phyloP scores from a whole-genome alignment of 1,140 invertebrate genomes.

The Adelges cooleyi region DNA sequence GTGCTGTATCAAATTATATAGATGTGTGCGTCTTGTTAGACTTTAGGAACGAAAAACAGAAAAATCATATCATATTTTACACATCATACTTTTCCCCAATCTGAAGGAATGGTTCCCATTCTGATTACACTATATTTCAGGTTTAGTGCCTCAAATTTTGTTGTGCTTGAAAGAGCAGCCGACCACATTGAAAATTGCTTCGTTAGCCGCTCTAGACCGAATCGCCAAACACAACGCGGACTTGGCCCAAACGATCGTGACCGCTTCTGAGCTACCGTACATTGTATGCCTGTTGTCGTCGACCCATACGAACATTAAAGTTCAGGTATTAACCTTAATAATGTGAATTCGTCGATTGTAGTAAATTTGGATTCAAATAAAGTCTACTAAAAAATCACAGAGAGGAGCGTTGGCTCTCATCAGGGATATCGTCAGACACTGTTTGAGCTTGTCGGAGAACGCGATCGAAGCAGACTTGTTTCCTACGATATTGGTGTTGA shows the following conservation, averaged over 20 bases:
- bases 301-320: conserved; percentile 60
- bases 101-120: too few relatives aligned
- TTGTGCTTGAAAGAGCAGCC: conserved; percentile 57
- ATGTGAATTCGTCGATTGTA: too few relatives aligned
- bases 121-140: too few relatives aligned
- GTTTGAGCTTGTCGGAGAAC: conserved; percentile 56
- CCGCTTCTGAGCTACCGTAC: conserved; percentile 58
- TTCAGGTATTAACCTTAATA: not conserved
- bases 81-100: too few relatives aligned
- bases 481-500: conserved; percentile 53
- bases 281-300: conserved; percentile 54
- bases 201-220: conserved; percentile 55
- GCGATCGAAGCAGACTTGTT: conserved; percentile 64
- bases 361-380: too few relatives aligned
- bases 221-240: conserved; percentile 63
- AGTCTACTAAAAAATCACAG: too few relatives aligned
- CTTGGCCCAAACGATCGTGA: conserved; percentile 56
- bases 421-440: conserved; percentile 55
- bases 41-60: too few relatives aligned
- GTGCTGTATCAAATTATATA: too few relatives aligned
- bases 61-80: too few relatives aligned
- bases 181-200: conserved; percentile 49
- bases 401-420: conserved; percentile 28
- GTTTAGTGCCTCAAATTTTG: conserved; percentile 60
- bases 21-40: too few relatives aligned